Evolutionary conservation across 2,888 invertebrate genomes (phyloP).

Genomic region (Ernsta delagoae): DNA sequence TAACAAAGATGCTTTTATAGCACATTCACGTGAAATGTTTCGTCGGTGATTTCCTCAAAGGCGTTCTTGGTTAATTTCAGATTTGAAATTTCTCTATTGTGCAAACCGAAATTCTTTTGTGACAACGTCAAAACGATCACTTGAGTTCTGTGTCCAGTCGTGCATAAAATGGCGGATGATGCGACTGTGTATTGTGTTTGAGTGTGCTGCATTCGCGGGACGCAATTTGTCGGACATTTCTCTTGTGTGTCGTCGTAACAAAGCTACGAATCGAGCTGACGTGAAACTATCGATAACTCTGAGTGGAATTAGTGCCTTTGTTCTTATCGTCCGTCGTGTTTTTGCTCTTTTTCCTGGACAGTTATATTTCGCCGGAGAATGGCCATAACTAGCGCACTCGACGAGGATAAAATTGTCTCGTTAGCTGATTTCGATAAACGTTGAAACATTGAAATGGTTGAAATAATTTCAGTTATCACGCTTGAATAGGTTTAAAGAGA

Average conservation of each 20-base stretch:
- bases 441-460: slow-evolving; percentile 55
- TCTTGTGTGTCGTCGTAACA: slow-evolving; percentile 71
- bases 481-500: slow-evolving; percentile 44
- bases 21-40: background rate
- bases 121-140: slow-evolving; percentile 46
- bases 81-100: background rate
- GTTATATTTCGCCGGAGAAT: slow-evolving; percentile 53
- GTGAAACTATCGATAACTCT: slow-evolving; percentile 69
- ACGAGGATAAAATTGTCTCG: slow-evolving; percentile 57
- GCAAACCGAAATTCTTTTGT: slow-evolving; percentile 48
- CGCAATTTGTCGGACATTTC: slow-evolving; percentile 78
- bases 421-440: slow-evolving; percentile 59
- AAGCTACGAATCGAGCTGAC: slow-evolving; percentile 71
- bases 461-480: slow-evolving; percentile 54
- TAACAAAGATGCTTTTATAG: background rate
- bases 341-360: slow-evolving; percentile 39
- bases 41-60: background rate
- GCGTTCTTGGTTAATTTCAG: background rate
- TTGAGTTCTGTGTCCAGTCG: slow-evolving; percentile 56
- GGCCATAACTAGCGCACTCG: slow-evolving; percentile 55
- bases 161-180: slow-evolving; percentile 72
- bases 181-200: slow-evolving; percentile 60
- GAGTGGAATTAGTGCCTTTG: slow-evolving; percentile 70
- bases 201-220: slow-evolving; percentile 58
- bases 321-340: slow-evolving; percentile 54